Evolutionary conservation across 2,888 invertebrate genomes (phyloP).

Genomic region (Pristionchus fissidentatus): DNA sequence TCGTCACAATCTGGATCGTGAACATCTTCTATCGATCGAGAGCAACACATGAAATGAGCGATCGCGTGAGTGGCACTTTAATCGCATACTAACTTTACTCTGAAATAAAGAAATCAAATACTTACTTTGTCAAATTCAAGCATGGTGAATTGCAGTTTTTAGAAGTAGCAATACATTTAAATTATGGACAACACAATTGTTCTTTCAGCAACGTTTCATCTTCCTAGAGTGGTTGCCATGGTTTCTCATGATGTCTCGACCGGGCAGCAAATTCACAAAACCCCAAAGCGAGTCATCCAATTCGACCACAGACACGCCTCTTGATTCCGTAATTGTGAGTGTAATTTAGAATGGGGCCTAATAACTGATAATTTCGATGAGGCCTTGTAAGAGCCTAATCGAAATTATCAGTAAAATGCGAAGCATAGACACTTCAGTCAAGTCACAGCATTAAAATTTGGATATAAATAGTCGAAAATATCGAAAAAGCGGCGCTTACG

Average conservation of each 20-base stretch:
- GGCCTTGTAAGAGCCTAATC: too few relatives aligned
- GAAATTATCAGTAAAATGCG: too few relatives aligned
- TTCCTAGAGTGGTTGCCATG: constrained; percentile 98
- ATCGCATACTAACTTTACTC: background rate
- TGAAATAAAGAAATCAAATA: too few relatives aligned
- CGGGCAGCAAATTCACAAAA: constrained; percentile 88
- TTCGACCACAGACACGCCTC: constrained; percentile 2
- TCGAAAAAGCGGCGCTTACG: too few relatives aligned
- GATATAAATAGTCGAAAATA: too few relatives aligned
- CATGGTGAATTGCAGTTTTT: too few relatives aligned
- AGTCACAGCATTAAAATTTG: too few relatives aligned
- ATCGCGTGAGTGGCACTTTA: constrained; percentile 60
- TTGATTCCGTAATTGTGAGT: constrained; percentile 22
- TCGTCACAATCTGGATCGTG: constrained; percentile 73
- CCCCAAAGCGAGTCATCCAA: constrained; percentile 20
- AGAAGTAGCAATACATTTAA: too few relatives aligned
- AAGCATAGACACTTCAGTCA: too few relatives aligned
- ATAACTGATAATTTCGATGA: background rate
- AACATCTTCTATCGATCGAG: constrained; percentile 73
- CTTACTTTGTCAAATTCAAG: too few relatives aligned
- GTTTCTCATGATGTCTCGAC: constrained; percentile 94
- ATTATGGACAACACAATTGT: background rate
- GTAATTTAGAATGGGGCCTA: background rate
- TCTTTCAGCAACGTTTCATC: constrained; percentile 88
- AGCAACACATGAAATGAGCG: constrained; percentile 72